Evolutionary conservation across 2,888 invertebrate species (phyloP).

Genomic region (Tipula confusa): DNA sequence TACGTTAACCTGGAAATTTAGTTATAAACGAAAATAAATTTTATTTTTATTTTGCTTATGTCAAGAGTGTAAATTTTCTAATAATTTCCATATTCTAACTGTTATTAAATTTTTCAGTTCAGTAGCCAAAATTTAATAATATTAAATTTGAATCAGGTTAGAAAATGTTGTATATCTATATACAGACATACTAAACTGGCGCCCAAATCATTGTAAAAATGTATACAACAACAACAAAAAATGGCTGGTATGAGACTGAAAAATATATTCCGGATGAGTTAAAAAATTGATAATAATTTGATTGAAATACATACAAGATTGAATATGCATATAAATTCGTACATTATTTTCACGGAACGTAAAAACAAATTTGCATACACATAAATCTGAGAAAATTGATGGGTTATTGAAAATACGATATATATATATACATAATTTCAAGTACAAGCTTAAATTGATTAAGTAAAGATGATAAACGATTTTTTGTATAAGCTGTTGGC

Average conservation of each 20-base stretch:
- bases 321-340: neutral
- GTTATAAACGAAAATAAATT: neutral
- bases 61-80: neutral
- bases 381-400: neutral
- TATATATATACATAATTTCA: neutral
- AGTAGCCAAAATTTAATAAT: conserved; percentile 13
- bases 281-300: neutral
- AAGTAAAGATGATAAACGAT: conserved; percentile 3
- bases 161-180: too few relatives aligned
- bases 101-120: conserved; percentile 7
- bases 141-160: neutral
- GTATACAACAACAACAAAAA: neutral
- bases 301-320: neutral
- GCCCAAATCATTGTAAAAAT: neutral
- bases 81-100: conserved; percentile 25
- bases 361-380: neutral
- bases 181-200: neutral
- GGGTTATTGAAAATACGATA: neutral
- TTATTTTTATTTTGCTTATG: neutral
- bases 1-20: conserved; percentile 15
- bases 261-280: neutral
- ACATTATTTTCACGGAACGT: neutral
- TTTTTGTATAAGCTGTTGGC: neutral
- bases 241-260: neutral
- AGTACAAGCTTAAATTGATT: neutral